Evolutionary conservation across 2,113 vertebrate genomes (phyloP), one percentile per base, ranked within the genome.

Genomic region (Grammomys dolichurus): DNA sequence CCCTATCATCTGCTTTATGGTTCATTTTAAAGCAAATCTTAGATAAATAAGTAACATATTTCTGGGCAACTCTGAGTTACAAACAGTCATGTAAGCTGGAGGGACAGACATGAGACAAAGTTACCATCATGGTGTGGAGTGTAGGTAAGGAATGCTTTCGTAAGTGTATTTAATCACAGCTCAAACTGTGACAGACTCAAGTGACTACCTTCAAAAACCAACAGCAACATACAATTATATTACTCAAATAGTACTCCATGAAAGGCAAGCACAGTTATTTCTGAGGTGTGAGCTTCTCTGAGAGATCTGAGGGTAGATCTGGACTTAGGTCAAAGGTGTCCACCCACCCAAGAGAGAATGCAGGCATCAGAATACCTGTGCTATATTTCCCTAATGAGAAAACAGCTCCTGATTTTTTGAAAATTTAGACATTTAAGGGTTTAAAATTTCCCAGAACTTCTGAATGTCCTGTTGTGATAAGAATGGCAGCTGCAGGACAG

Each of bases 51-150:
- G 43, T 17, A 46, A 19, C 7, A 14, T 9, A 7, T 22, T 33
- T 31, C 56, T 65, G 60, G 73, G 51, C 24, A 12, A 73, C 46
- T 40, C 72, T 1, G 33, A 2, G 43, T 33, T 46, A 3, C 33
- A n/a, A n/a, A 90, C 60, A 89, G 73, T 22, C 36, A 77, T 43
- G 24, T 0, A 58, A 90, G 58, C 51, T 48, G 7, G 40, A 70
- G 48, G 14, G n/a, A 8, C 19, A 31, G 17, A 7, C 54, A 63
- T 48, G 24, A 69, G 1, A 4, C 24, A 7, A 43, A 36, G 26
- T 5, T 12, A 12, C 48, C n/a, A 46, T 7, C 17, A 22, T 1
- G 16, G 2, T 0, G 0, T 31, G 43, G 65, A 43, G 3, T 5
- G 5, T 17, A 75, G 28, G 40, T 33, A 33, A 86, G 28, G 2